phyloP scores from a whole-genome alignment of 2,113 vertebrate species.

The Lasiurus cinereus region DNA sequence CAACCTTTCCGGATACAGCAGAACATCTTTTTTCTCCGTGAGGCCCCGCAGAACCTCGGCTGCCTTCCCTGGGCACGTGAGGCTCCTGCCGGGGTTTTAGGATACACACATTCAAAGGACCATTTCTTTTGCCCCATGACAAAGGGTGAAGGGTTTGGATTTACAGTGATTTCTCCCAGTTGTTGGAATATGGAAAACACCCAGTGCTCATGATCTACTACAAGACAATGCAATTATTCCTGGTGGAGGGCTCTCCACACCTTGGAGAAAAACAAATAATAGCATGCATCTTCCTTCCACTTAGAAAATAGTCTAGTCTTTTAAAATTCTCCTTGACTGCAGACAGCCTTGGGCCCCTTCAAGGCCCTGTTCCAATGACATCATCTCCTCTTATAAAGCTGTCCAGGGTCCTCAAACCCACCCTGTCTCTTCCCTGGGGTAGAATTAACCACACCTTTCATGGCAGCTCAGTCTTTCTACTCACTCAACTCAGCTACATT shows the following conservation, averaged over 20 bases:
- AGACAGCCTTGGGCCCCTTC: background rate
- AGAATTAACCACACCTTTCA: background rate
- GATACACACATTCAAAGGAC: conserved; percentile 53
- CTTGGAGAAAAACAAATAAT: background rate
- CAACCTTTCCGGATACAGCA: conserved; percentile 12
- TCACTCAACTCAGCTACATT: background rate
- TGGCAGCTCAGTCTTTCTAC: background rate
- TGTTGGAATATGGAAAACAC: conserved; percentile 70
- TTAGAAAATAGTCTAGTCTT: conserved; percentile 3
- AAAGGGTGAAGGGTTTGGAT: conserved; percentile 57
- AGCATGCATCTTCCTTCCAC: background rate
- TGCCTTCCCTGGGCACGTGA: background rate
- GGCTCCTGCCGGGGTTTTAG: background rate
- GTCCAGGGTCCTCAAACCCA: background rate
- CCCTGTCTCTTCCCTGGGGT: background rate
- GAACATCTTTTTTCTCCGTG: conserved; percentile 51
- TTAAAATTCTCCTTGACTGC: background rate
- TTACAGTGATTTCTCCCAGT: conserved; percentile 47
- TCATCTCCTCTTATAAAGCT: background rate
- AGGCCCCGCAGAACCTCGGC: background rate
- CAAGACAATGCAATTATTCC: background rate
- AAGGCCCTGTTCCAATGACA: background rate
- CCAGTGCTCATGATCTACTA: background rate
- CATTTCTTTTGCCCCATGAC: conserved; percentile 52
- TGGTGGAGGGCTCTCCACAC: background rate